Base-by-base conservation (phyloP, 2,888 invertebrate species). In the Phortica okadai region DNA sequence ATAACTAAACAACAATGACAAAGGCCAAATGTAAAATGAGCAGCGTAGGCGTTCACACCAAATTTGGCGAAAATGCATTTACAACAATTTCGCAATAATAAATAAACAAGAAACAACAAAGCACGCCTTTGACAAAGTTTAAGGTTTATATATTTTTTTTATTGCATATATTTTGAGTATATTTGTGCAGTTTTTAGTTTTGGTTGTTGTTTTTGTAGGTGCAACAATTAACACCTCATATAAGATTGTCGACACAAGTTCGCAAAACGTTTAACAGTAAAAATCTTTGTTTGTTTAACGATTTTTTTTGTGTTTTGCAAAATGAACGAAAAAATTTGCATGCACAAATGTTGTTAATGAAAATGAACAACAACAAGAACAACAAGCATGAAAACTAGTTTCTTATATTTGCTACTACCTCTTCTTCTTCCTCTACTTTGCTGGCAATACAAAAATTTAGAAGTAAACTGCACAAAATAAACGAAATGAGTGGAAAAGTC, bases 401-500 rank as follows among this genome's bases (percentile, higher is more conserved):
- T 82, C n/a, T 66, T 66, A 59, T 58, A 59, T 56, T 75, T 59
- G 44, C 16, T 16, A 8, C 42, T 69, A 2, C 14, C 58, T 50
- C 14, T 70, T 41, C 45, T 62, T 42, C 33, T 74, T n/a, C 11
- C 2, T 70, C 45, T 45, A 45, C 50, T 41, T 14, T 62, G 76
- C 75, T 59, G 59, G 75, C 62, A 73, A 25, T 64, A 74, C 25
- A 74, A 62, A 75, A 69, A 76, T 74, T 81, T 85, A 83, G 80
- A 80, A 79, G 82, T 84, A 87, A 85, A 87, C 87, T 82, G 87
- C 87, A 80, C 81, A 87, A 86, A 87, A 84, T 84, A 87, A 82
- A 85, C 86, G 80, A 84, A 87, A 81, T 87, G 87, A 87, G 85
- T 87, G 84, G 79, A 85, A 81, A 85, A 81, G 89, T 87, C 84